Conservation (phyloP, 2,888 invertebrate genomes). For the Entomobrya multifasciata region DNA sequence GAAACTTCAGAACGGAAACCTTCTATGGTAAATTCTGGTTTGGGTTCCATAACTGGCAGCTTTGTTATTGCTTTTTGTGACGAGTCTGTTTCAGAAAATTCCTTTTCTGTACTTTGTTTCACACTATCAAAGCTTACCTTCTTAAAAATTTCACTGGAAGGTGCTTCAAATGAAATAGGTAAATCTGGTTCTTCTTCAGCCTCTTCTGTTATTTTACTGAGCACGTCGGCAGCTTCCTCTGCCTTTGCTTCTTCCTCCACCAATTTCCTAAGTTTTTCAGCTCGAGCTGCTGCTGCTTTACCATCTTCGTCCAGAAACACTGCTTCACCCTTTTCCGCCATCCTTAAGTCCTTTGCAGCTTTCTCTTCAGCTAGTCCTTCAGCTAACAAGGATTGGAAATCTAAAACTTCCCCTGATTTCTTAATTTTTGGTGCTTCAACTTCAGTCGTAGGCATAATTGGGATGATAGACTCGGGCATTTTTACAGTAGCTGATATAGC, state of each 20-base stretch:
- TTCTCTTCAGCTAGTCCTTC: slow-evolving; percentile 36
- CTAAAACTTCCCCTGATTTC: slow-evolving; percentile 69
- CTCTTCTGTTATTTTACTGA: slow-evolving; percentile 56
- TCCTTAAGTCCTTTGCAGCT: slow-evolving; percentile 60
- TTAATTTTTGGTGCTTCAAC: slow-evolving; percentile 40
- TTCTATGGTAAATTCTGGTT: slow-evolving; percentile 54
- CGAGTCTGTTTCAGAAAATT: background rate
- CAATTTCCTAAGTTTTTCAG: slow-evolving; percentile 60
- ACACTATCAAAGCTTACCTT: slow-evolving; percentile 50
- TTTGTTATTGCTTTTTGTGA: too few relatives aligned
- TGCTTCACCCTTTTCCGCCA: slow-evolving; percentile 62
- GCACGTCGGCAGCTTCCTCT: slow-evolving; percentile 54
- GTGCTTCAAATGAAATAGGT: background rate
- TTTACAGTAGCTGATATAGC: too few relatives aligned
- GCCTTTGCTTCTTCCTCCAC: slow-evolving; percentile 60
- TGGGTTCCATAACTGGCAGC: too few relatives aligned
- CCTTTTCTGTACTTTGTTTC: background rate
- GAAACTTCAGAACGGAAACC: slow-evolving; percentile 57
- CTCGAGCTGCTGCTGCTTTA: slow-evolving; percentile 60
- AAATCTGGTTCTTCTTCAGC: slow-evolving; percentile 52
- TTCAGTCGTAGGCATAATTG: background rate
- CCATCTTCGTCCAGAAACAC: slow-evolving; percentile 56
- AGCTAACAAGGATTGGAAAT: slow-evolving; percentile 66
- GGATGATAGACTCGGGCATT: too few relatives aligned
- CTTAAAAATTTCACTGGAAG: background rate